Base-by-base conservation (phyloP, 2,888 invertebrate species). In the Agrotis ipsilon region DNA sequence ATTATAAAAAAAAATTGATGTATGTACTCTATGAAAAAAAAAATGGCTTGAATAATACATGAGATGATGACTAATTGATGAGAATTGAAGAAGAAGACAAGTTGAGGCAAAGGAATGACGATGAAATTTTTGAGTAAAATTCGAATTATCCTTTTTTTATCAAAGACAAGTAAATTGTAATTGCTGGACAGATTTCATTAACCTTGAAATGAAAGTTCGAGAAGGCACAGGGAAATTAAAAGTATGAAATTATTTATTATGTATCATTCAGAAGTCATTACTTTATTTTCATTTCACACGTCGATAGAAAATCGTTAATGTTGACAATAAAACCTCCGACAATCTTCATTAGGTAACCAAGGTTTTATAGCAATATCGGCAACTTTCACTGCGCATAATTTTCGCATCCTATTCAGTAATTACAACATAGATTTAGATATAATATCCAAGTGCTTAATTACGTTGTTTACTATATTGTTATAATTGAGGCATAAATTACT, bases 401-500 rank as follows among this genome's bases (percentile, higher is more conserved):
- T 52, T 65, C 9, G 7, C 64, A 69, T 78, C 21, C 18, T 63
- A 27, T 43, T 57, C 49, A 39, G 32, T 68, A 63, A 74, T 73
- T 52, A 51, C 63, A 48, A 54, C n/a, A 69, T 21, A 55, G 48
- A 70, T 74, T 77, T 57, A 48, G 24, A 52, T 68, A 45, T 46
- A 58, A 48, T 46, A 58, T 27, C 6, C 62, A 54, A 52, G 51
- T 32, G 63, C 74, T 43, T 68, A 68, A 78, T 75, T 75, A 68
- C 45, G 49, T 32, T 63, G 43, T 63, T 78, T 61, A 66, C 48
- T 52, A 60, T 68, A 63, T 71, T 70, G 45, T 67, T 49, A 59
- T 67, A 74, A 39, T 72, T 67, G 58, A 62, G 66, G 68, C 63
- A 62, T 76, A 67, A 68, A 74, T 72, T 52, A 68, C 66, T 49